These are phyloP conservation scores for Petrosia ficiformis DNA, from an alignment of 37 sponge, comb jelly and placozoan species.

Conservation along the genomic window DNA sequence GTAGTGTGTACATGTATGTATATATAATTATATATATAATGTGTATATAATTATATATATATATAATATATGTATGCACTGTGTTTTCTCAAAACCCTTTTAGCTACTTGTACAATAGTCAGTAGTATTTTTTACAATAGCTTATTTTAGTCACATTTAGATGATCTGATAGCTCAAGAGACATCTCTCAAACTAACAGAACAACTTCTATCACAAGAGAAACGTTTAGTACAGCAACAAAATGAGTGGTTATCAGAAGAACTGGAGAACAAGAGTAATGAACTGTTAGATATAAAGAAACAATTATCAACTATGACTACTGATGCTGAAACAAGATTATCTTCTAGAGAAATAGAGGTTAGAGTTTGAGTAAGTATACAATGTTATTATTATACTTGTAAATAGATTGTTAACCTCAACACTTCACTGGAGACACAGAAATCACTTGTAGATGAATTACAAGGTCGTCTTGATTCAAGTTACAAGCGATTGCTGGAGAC, in stretches of 20 bases:
- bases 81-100: neutral
- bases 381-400: neutral
- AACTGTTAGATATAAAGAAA: conserved; percentile 48
- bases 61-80: neutral
- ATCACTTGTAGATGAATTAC: conserved; percentile 10
- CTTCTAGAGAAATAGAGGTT: conserved; percentile 40
- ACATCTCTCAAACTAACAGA: conserved; percentile 41
- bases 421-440: conserved; percentile 4
- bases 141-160: conserved; percentile 10
- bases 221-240: conserved; percentile 36
- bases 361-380: neutral
- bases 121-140: neutral
- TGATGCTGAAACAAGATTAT: conserved; percentile 16
- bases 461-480: conserved; percentile 25
- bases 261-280: conserved; percentile 29
- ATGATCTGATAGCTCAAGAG: conserved; percentile 39
- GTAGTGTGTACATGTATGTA: neutral
- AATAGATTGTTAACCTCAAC: conserved; percentile 26
- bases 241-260: conserved; percentile 64
- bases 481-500: conserved; percentile 26
- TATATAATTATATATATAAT: neutral
- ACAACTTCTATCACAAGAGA: conserved; percentile 71
- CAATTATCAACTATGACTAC: conserved; percentile 18
- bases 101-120: neutral
- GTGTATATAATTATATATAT: no score